phyloP scores from a whole-genome alignment of 2,888 invertebrate genomes.

The Sycophila texana region DNA sequence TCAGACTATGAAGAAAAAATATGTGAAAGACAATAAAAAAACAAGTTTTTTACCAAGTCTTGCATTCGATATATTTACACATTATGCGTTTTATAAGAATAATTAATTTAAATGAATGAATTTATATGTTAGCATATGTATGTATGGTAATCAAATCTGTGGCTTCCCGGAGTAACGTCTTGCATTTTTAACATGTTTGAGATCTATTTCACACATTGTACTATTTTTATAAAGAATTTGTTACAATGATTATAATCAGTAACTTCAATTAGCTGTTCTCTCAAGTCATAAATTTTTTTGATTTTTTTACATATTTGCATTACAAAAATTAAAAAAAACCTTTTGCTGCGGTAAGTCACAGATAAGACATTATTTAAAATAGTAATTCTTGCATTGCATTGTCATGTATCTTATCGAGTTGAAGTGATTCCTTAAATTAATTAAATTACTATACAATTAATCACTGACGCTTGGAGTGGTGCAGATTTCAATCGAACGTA shows the following conservation, averaged over 20 bases:
- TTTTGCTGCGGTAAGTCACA: too few relatives aligned
- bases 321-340: too few relatives aligned
- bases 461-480: constrained; percentile 29
- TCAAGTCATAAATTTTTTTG: neutral
- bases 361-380: too few relatives aligned
- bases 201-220: too few relatives aligned
- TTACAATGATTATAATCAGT: neutral
- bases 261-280: neutral
- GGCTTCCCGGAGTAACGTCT: too few relatives aligned
- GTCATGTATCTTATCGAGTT: constrained; percentile 13
- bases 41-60: constrained; percentile 23
- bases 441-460: constrained; percentile 47
- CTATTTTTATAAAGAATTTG: too few relatives aligned
- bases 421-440: constrained; percentile 23
- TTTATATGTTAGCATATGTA: neutral
- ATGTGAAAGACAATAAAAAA: constrained; percentile 44
- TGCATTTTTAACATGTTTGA: too few relatives aligned
- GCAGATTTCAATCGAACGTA: constrained; percentile 30
- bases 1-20: constrained; percentile 24
- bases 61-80: constrained; percentile 48
- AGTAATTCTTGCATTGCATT: neutral
- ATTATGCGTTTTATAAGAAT: constrained; percentile 15
- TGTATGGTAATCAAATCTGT: neutral
- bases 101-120: neutral
- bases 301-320: too few relatives aligned